A percentile compares a stretch with the other conserved stretches of the same genome.
phyloP scores from a whole-genome alignment of 2,113 vertebrate genomes.

The Pelecanus crispus region DNA sequence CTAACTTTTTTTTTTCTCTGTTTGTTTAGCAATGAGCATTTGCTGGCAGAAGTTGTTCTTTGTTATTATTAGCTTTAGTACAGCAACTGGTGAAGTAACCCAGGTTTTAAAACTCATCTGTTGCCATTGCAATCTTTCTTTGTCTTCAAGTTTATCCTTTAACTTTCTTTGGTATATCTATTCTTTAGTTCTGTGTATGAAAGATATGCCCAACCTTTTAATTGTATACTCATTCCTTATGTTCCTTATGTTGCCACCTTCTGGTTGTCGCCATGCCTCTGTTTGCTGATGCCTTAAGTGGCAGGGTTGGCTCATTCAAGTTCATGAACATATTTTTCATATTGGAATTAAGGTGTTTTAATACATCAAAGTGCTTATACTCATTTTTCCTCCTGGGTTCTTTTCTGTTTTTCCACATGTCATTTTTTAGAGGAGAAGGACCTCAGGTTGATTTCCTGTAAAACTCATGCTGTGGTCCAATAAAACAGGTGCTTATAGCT shows the following conservation, averaged over 20 bases:
- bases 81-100: too few relatives aligned
- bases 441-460: neutral
- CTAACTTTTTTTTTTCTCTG: neutral
- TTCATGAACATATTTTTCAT: neutral
- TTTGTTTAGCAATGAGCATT: neutral
- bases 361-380: neutral
- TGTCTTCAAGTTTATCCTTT: neutral
- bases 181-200: neutral
- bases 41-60: neutral
- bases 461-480: neutral
- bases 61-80: neutral
- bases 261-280: neutral
- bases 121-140: neutral
- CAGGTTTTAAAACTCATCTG: neutral
- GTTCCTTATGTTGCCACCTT: neutral
- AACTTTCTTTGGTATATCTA: neutral
- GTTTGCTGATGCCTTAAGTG: neutral
- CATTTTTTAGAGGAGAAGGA: neutral
- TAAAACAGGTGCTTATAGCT: neutral
- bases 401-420: neutral
- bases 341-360: neutral
- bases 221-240: neutral
- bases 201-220: neutral
- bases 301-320: neutral
- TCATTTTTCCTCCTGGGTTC: neutral